A percentile compares a stretch with the other conserved stretches of the same genome.
Evolutionary conservation across 2,113 vertebrate genomes (phyloP).

Genomic region (Paracanthobrama guichenoti): DNA sequence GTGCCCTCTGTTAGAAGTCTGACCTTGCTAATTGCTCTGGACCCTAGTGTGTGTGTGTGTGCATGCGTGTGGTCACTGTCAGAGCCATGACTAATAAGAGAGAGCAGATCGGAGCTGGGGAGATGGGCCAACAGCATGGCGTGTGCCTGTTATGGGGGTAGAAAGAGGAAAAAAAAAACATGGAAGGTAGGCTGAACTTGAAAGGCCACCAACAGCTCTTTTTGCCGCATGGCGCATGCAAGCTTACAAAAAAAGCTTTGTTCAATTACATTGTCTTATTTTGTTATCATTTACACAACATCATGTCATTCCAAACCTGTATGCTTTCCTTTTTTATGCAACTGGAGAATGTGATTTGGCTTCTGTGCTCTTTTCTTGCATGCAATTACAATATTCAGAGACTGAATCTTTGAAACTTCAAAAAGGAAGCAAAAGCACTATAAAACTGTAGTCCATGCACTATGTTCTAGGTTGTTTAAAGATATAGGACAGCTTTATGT

Average conservation of each 20-base stretch:
- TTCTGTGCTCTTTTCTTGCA: not conserved
- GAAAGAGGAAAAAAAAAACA: not conserved
- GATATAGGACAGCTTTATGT: not conserved
- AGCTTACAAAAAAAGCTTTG: not conserved
- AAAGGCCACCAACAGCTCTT: slow-evolving; percentile 7
- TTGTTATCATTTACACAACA: not conserved
- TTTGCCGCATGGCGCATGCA: not conserved
- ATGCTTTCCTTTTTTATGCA: not conserved
- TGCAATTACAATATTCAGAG: not conserved
- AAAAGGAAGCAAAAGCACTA: not conserved
- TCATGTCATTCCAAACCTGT: not conserved
- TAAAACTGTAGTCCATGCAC: not conserved
- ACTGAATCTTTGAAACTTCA: not conserved
- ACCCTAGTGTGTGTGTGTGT: slow-evolving; percentile 38
- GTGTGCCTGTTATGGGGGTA: slow-evolving; percentile 22
- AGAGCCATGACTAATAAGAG: slow-evolving; percentile 52
- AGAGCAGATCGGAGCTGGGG: slow-evolving; percentile 31
- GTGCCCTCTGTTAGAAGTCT: slow-evolving; percentile 48
- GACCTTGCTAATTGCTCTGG: slow-evolving; percentile 59
- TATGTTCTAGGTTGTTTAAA: not conserved
- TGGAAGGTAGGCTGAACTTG: not conserved
- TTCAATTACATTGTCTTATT: not conserved
- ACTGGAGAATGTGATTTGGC: not conserved
- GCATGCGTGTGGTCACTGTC: slow-evolving; percentile 42
- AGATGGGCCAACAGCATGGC: slow-evolving; percentile 33